Percentiles rank a stretch among this genome's conserved stretches.
Conservation (phyloP, 2,888 invertebrate genomes). For the Yponomeuta plumbellus region DNA sequence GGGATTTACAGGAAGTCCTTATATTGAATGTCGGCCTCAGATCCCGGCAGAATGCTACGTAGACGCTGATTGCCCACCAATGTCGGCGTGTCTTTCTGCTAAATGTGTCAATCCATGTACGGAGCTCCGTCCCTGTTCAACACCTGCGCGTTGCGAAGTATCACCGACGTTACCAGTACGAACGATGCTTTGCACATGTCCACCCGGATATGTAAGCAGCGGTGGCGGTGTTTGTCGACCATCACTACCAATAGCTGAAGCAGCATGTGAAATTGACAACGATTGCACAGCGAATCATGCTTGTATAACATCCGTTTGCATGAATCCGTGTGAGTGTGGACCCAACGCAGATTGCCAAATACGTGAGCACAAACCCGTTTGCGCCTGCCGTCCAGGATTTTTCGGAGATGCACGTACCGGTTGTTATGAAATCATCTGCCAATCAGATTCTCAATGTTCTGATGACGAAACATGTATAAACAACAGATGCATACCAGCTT, state of each 20-base stretch:
- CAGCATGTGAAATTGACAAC: slow-evolving; percentile 83
- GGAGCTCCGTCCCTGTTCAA: slow-evolving; percentile 85
- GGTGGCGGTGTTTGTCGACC: slow-evolving; percentile 90
- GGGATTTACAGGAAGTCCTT: slow-evolving; percentile 87
- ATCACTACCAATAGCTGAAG: slow-evolving; percentile 77
- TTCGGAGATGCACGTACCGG: slow-evolving; percentile 90
- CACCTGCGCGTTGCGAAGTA: slow-evolving; percentile 88
- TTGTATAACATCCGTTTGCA: slow-evolving; percentile 87
- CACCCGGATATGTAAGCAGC: slow-evolving; percentile 90
- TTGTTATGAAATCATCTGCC: slow-evolving; percentile 85
- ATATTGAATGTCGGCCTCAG: slow-evolving; percentile 85
- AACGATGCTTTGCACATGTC: slow-evolving; percentile 93
- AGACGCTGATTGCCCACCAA: slow-evolving; percentile 88
- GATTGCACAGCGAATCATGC: slow-evolving; percentile 88
- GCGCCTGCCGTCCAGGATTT: slow-evolving; percentile 88
- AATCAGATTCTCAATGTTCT: slow-evolving; percentile 85
- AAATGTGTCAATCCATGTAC: slow-evolving; percentile 90
- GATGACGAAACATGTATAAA: slow-evolving; percentile 90
- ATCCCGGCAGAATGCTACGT: slow-evolving; percentile 84
- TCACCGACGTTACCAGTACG: slow-evolving; percentile 88
- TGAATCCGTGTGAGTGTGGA: slow-evolving; percentile 91
- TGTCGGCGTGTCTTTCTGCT: slow-evolving; percentile 87
- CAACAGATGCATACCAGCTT: slow-evolving; percentile 88
- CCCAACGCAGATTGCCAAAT: slow-evolving; percentile 90
- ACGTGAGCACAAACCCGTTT: slow-evolving; percentile 90